Evolutionary conservation across 2,797 vertebrate species (phyloP).

Genomic region (Cirrhinus molitorella): DNA sequence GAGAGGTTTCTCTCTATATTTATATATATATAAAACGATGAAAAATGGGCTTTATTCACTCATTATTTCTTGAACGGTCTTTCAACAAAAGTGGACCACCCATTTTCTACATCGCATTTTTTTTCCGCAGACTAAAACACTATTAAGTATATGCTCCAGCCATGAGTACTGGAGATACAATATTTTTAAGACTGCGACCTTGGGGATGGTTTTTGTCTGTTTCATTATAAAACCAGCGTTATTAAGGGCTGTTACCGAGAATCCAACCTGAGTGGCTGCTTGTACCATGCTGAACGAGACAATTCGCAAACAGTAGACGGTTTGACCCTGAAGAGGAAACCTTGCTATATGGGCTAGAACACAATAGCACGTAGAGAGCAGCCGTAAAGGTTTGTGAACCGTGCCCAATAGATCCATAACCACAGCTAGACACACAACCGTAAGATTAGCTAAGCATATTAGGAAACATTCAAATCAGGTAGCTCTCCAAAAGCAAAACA

Average conservation of each 20-base stretch:
- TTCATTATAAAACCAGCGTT: constrained; percentile 14
- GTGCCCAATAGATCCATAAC: constrained; percentile 45
- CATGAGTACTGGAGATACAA: background rate
- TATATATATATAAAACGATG: constrained; percentile 72
- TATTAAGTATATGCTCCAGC: constrained; percentile 10
- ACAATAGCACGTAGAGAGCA: constrained; percentile 28
- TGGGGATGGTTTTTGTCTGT: constrained; percentile 18
- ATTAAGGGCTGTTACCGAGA: constrained; percentile 13
- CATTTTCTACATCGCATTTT: constrained; percentile 45
- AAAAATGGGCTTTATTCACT: constrained; percentile 79
- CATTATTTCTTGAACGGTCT: constrained; percentile 77
- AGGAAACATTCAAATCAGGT: constrained; percentile 71
- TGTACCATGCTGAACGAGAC: constrained; percentile 8
- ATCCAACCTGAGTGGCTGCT: constrained; percentile 31
- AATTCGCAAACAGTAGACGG: constrained; percentile 30
- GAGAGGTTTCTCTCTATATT: constrained; percentile 69
- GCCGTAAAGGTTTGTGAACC: constrained; percentile 45
- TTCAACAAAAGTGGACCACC: constrained; percentile 74
- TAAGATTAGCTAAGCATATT: constrained; percentile 43
- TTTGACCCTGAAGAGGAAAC: constrained; percentile 45
- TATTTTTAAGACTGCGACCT: constrained; percentile 36
- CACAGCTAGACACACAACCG: constrained; percentile 31
- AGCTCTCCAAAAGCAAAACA: constrained; percentile 65
- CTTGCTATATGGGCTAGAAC: constrained; percentile 29
- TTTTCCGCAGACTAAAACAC: background rate